phyloP scores from a whole-genome alignment of 2,797 vertebrate genomes.

The Galagoides demidoff region DNA sequence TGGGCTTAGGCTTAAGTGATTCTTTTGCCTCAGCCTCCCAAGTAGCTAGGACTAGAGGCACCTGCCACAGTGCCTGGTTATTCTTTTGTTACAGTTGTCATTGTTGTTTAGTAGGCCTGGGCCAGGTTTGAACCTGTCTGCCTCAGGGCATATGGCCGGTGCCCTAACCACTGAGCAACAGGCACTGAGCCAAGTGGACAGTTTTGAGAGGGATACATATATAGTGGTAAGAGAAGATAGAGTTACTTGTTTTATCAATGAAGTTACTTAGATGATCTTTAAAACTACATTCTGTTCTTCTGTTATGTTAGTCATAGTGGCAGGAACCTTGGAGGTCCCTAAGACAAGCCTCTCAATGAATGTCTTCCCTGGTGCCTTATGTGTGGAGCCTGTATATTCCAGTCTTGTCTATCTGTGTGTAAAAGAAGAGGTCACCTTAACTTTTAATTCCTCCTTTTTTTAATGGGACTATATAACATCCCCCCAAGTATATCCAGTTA shows the following conservation, averaged over 20 bases:
- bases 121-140: too few species aligned
- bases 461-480: not conserved
- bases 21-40: too few species aligned
- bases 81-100: too few species aligned
- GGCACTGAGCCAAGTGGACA: too few species aligned
- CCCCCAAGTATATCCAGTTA: not conserved
- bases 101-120: too few species aligned
- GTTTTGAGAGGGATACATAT: not conserved
- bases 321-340: not conserved
- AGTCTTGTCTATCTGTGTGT: not conserved
- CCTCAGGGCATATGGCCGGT: too few species aligned
- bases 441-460: not conserved
- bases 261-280: not conserved
- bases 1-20: too few species aligned
- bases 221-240: not conserved
- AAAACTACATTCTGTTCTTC: not conserved
- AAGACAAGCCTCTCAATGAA: not conserved
- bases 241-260: not conserved
- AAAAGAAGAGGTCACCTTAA: not conserved
- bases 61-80: too few species aligned
- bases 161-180: too few species aligned
- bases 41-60: too few species aligned
- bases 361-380: not conserved
- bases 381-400: not conserved
- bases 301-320: not conserved